These are phyloP conservation scores for Strigamia crassipes DNA, from an alignment of 2,888 invertebrate genomes.

Conservation along the genomic window DNA sequence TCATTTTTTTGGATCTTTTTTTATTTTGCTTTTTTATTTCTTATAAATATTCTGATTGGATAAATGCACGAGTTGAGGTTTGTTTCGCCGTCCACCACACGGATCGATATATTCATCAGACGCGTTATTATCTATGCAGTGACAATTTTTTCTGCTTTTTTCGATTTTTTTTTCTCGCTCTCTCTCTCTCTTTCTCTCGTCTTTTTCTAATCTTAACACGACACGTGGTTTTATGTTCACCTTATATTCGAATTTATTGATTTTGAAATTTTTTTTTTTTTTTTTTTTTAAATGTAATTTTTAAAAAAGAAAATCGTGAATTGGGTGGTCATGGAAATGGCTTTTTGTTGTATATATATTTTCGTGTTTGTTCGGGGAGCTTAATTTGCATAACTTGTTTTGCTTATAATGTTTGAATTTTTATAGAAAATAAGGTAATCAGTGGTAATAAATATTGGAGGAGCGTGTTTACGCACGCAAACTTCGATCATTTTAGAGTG, in stretches of 20 bases:
- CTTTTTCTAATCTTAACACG: slow-evolving; percentile 35
- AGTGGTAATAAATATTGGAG: slow-evolving; percentile 35
- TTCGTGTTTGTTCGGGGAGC: not conserved
- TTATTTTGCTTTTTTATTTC: not conserved
- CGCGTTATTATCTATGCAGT: slow-evolving; percentile 31
- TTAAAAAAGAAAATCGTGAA: not conserved
- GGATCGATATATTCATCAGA: slow-evolving; percentile 37
- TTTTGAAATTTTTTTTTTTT: not conserved
- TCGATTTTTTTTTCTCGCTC: not conserved
- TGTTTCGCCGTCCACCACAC: slow-evolving; percentile 1
- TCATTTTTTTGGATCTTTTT: not conserved
- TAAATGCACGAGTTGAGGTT: slow-evolving; percentile 23
- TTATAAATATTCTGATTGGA: slow-evolving; percentile 20
- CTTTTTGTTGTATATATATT: slow-evolving; percentile 9
- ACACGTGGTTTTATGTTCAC: not conserved
- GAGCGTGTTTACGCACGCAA: slow-evolving; percentile 37
- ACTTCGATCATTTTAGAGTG: slow-evolving; percentile 29
- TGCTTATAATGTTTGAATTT: slow-evolving; percentile 38
- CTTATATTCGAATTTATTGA: slow-evolving; percentile 6
- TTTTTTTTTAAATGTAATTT: not conserved
- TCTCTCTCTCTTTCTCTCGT: not conserved
- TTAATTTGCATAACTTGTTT: slow-evolving; percentile 30
- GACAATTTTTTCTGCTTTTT: not conserved
- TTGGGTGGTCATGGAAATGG: not conserved
- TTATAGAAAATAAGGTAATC: slow-evolving; percentile 15